A percentile compares a stretch with the other conserved stretches of the same genome.
phyloP scores from a whole-genome alignment of 2,797 vertebrate genomes.

The Enteromius unitaeniatus region DNA sequence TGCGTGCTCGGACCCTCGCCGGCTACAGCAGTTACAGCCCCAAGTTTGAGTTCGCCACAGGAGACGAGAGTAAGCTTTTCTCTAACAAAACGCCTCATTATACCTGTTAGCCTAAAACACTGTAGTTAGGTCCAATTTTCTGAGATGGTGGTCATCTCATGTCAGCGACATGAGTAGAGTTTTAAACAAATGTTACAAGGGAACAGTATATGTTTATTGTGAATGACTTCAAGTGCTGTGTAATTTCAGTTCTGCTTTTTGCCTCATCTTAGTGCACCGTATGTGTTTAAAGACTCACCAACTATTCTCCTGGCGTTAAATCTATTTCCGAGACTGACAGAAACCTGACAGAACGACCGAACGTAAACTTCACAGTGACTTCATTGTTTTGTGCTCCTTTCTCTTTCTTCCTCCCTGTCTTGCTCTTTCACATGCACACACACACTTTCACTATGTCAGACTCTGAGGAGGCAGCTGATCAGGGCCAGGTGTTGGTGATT shows the following conservation, averaged over 20 bases:
- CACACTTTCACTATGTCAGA: conserved; percentile 73
- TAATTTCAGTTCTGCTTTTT: conserved; percentile 10
- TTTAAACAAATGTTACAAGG: not conserved
- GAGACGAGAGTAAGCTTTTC: conserved; percentile 86
- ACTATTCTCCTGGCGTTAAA: not conserved
- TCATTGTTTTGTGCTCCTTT: conserved; percentile 13
- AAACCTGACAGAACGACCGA: not conserved
- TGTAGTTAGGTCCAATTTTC: conserved; percentile 5
- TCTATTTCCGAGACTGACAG: not conserved
- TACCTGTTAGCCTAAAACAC: conserved; percentile 11
- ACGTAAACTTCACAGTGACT: conserved; percentile 1
- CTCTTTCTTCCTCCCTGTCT: not conserved
- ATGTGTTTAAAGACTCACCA: not conserved
- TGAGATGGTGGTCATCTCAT: not conserved
- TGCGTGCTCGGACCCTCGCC: conserved; percentile 89
- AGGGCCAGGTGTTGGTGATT: conserved; percentile 96
- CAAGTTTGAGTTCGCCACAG: conserved; percentile 95
- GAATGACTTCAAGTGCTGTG: not conserved
- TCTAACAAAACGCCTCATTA: not conserved
- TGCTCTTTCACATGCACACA: not conserved
- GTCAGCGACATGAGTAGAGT: conserved; percentile 5
- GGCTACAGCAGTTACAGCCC: conserved; percentile 95
- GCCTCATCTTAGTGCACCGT: not conserved
- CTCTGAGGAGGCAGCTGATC: conserved; percentile 90
- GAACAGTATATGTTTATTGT: conserved; percentile 8